phyloP scores from a whole-genome alignment of 2,113 vertebrate species.

The Chloebia gouldiae region DNA sequence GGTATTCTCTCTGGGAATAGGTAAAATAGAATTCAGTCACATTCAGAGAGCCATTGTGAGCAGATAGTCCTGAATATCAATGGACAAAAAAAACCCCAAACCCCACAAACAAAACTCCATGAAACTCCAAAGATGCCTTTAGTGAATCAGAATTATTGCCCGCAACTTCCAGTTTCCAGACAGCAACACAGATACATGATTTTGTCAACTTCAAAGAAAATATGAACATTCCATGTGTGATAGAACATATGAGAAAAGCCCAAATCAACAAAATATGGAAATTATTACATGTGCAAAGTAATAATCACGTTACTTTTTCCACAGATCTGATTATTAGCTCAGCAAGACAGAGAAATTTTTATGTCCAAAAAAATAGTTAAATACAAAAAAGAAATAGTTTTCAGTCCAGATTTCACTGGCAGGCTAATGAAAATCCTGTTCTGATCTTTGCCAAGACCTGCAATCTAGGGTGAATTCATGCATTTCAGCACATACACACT shows the following conservation, averaged over 20 bases:
- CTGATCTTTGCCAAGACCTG: not conserved
- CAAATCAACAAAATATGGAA: not conserved
- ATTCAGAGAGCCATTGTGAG: not conserved
- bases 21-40: not conserved
- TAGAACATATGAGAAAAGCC: not conserved
- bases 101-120: not conserved
- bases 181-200: not conserved
- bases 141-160: not conserved
- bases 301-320: not conserved
- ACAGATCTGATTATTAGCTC: not conserved
- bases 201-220: not conserved
- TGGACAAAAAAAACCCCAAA: not conserved
- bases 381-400: not conserved
- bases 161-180: not conserved
- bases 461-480: not conserved
- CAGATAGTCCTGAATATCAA: not conserved
- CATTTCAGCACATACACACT: constrained; percentile 43
- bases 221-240: not conserved
- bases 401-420: not conserved
- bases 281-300: not conserved
- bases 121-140: not conserved
- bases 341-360: not conserved
- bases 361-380: not conserved
- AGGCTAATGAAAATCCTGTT: not conserved
- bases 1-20: constrained; percentile 83